phyloP scores from a whole-genome alignment of 2,888 invertebrate genomes.

The Seira musarum region DNA sequence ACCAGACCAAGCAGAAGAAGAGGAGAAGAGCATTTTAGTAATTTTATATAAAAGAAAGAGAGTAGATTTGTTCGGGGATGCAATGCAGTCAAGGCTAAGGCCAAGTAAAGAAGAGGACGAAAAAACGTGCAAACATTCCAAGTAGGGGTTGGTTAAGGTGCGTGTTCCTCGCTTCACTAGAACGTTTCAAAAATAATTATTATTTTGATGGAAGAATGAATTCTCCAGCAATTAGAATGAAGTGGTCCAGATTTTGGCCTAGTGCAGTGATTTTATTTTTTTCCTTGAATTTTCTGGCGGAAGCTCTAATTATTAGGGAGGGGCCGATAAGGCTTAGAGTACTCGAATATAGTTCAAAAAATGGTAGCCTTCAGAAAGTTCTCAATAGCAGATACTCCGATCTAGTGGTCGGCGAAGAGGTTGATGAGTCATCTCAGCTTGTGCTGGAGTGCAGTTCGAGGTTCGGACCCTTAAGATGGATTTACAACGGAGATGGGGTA shows the following conservation, averaged over 20 bases:
- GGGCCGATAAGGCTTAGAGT: conserved; percentile 48
- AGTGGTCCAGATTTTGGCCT: no score
- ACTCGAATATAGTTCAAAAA: conserved; percentile 48
- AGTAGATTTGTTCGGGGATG: not conserved
- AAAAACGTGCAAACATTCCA: not conserved
- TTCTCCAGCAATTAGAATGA: no score
- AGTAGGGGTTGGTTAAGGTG: no score
- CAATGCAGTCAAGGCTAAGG: not conserved
- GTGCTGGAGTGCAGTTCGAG: conserved; percentile 58
- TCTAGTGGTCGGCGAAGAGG: conserved; percentile 54
- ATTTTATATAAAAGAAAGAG: not conserved
- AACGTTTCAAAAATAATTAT: no score
- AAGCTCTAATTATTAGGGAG: conserved; percentile 39
- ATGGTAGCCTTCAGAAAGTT: conserved; percentile 51
- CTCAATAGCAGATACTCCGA: conserved; percentile 52
- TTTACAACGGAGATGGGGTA: conserved; percentile 45
- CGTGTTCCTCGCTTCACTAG: no score
- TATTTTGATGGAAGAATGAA: no score
- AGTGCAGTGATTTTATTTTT: no score
- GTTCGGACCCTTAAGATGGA: conserved; percentile 40
- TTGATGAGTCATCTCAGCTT: conserved; percentile 36
- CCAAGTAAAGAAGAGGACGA: not conserved
- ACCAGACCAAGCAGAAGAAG: no score
- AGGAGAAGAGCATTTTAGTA: not conserved
- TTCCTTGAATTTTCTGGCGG: no score